Percentiles rank a stretch among this genome's conserved stretches.
Evolutionary conservation across 2,888 invertebrate species (phyloP).

Genomic region (Hoplodrina blanda): DNA sequence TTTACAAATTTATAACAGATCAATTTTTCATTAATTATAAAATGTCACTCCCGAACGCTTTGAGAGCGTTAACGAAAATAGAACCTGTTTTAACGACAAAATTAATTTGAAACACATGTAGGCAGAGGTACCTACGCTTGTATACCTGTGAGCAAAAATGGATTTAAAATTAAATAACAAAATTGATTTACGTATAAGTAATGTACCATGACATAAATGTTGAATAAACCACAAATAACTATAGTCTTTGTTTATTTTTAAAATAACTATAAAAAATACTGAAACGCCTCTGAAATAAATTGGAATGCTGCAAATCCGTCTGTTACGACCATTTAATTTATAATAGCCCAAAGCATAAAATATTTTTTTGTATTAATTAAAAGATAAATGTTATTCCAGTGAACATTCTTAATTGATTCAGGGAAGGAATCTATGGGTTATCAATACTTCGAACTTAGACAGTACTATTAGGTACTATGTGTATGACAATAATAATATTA

Average conservation of each 20-base stretch:
- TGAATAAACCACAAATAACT: not conserved
- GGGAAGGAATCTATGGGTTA: slow-evolving; percentile 10
- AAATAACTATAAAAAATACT: slow-evolving; percentile 11
- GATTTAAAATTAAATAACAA: no score
- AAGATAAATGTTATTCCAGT: slow-evolving; percentile 52
- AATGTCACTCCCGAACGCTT: slow-evolving; percentile 57
- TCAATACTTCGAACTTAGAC: not conserved
- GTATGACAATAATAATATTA: no score
- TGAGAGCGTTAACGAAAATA: slow-evolving; percentile 55
- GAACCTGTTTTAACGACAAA: slow-evolving; percentile 29
- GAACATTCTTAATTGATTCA: slow-evolving; percentile 48
- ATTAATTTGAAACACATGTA: slow-evolving; percentile 52
- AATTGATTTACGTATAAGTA: no score
- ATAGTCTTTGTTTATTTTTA: slow-evolving; percentile 11
- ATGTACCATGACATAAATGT: no score
- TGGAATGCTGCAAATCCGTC: slow-evolving; percentile 10
- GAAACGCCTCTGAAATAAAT: slow-evolving; percentile 6
- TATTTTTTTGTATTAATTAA: slow-evolving; percentile 30
- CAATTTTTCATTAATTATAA: slow-evolving; percentile 59
- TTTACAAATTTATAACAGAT: slow-evolving; percentile 55
- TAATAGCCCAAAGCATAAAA: slow-evolving; percentile 30
- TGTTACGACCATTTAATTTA: slow-evolving; percentile 25
- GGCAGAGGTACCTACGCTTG: no score
- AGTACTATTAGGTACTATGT: not conserved
- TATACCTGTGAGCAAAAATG: no score